Evolutionary conservation across 37 sponge, comb jelly and placozoan genomes (phyloP).

Genomic region (Mnemiopsis leidyi): DNA sequence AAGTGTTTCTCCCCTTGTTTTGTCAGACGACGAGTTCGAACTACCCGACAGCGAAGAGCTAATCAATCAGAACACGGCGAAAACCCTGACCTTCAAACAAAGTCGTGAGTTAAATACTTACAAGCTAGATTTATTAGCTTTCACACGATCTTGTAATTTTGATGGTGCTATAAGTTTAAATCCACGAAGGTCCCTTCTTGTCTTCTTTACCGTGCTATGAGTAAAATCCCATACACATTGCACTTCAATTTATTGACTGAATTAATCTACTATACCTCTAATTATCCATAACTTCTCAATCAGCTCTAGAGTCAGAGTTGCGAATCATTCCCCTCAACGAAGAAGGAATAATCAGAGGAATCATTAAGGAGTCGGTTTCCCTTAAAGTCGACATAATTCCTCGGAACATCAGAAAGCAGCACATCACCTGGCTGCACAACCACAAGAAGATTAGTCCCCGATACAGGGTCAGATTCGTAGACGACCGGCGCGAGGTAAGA

Average conservation of each 20-base stretch:
- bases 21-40: background rate
- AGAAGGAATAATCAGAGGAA: background rate
- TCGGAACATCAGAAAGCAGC: background rate
- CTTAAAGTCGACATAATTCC: conserved; percentile 3
- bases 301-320: conserved; percentile 3
- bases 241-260: too few relatives aligned
- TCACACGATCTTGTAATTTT: too few relatives aligned
- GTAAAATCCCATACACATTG: too few relatives aligned
- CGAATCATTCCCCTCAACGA: background rate
- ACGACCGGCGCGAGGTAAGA: conserved; percentile 48
- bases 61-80: background rate
- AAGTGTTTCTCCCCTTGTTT: background rate
- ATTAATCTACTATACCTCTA: too few relatives aligned
- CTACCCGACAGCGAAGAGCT: background rate
- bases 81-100: background rate
- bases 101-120: background rate
- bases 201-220: too few relatives aligned
- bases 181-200: too few relatives aligned
- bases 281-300: too few relatives aligned
- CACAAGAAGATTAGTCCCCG: conserved; percentile 38
- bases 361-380: background rate
- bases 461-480: conserved; percentile 32
- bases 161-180: too few relatives aligned
- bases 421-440: conserved; percentile 53
- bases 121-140: too few relatives aligned